These are phyloP conservation scores for Anser brachyrhynchus DNA, from an alignment of 2,113 vertebrate genomes.

Conservation along the genomic window DNA sequence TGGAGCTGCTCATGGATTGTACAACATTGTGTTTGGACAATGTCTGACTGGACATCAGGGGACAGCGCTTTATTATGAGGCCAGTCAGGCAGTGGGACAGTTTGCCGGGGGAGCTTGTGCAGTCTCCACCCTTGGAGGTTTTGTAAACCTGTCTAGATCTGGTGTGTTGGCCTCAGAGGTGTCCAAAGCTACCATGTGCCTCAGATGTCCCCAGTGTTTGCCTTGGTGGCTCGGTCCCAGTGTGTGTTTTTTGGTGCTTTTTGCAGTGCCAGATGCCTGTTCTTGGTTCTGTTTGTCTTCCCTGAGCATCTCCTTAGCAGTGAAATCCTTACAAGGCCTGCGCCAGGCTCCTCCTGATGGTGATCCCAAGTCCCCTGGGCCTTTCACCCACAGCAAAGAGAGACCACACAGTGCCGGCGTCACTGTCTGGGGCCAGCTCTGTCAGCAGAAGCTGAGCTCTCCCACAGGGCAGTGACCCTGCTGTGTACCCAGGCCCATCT, in stretches of 20 bases:
- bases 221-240: not conserved
- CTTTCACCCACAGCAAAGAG: not conserved
- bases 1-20: not conserved
- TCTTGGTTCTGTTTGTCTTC: not conserved
- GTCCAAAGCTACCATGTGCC: not conserved
- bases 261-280: no score
- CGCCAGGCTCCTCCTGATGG: no score
- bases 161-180: rapidly evolving
- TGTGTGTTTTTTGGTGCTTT: not conserved
- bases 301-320: no score
- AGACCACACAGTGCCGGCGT: not conserved
- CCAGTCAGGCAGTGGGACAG: not conserved
- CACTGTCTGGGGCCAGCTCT: not conserved
- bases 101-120: no score
- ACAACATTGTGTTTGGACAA: not conserved
- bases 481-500: not conserved
- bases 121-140: no score
- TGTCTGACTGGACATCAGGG: not conserved
- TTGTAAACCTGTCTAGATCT: not conserved
- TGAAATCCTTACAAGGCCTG: no score
- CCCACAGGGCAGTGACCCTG: no score
- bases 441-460: not conserved
- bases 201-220: not conserved
- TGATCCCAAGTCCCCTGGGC: not conserved
- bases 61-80: no score